Conservation (phyloP, 1,140 invertebrate genomes). For the Drosophila nigrodunni region DNA sequence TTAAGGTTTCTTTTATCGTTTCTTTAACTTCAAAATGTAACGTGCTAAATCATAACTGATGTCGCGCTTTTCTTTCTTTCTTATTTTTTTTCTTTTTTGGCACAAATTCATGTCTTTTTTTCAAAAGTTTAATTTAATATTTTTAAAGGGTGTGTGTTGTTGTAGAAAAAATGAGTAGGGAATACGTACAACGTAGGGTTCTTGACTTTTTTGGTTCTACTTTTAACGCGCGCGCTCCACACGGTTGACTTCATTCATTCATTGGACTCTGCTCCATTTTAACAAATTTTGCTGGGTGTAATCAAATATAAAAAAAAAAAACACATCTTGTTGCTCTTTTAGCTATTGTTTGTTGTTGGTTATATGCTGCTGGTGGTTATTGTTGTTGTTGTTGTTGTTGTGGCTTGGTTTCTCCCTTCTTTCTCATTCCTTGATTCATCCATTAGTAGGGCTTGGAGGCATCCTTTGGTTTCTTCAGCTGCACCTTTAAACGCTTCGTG, state of each 20-base stretch:
- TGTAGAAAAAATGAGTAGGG: neutral
- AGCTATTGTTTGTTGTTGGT: constrained; percentile 26
- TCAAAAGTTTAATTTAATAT: constrained; percentile 35
- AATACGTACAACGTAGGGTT: constrained; percentile 77
- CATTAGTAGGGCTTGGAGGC: constrained; percentile 92
- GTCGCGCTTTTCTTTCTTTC: constrained; percentile 38
- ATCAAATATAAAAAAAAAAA: constrained; percentile 3
- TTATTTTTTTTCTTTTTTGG: constrained; percentile 68
- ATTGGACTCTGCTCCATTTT: constrained; percentile 76
- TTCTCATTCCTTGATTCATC: neutral
- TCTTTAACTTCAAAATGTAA: constrained; percentile 67
- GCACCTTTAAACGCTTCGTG: constrained; percentile 98
- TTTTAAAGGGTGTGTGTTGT: constrained; percentile 8
- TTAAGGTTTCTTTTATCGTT: constrained; percentile 24
- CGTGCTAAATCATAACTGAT: constrained; percentile 60
- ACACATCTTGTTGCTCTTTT: constrained; percentile 41
- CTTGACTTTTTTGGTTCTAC: constrained; percentile 55
- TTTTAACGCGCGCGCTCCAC: constrained; percentile 70
- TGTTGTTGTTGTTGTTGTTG: constrained; percentile 12
- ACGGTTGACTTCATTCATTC: constrained; percentile 64
- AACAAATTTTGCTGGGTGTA: constrained; percentile 53
- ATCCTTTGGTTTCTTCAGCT: constrained; percentile 98
- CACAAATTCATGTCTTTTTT: constrained; percentile 74
- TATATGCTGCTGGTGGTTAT: neutral
- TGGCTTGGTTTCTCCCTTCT: constrained; percentile 23